Percentiles rank a stretch among this genome's conserved stretches.
phyloP scores from a whole-genome alignment of 2,113 vertebrate genomes.

The Geococcyx californianus region DNA sequence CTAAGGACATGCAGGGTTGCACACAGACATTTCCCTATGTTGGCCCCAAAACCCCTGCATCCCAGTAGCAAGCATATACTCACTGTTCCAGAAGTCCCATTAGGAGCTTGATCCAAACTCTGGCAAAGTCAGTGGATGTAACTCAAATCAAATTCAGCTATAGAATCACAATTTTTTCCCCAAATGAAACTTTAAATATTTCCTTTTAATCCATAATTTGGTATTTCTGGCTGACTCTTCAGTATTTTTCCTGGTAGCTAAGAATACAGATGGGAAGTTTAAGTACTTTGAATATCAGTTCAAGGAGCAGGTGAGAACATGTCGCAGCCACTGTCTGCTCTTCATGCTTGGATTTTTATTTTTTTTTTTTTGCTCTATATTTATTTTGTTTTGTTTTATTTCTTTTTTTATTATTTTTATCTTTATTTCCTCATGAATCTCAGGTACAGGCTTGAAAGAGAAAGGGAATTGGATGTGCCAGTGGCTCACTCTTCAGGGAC shows the following conservation, averaged over 20 bases:
- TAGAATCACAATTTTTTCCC: background rate
- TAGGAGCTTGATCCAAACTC: background rate
- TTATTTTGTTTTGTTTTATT: background rate
- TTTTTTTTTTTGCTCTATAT: background rate
- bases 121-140: background rate
- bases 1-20: accelerated
- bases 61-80: background rate
- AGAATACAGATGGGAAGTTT: background rate
- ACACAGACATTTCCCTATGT: background rate
- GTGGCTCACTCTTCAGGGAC: background rate
- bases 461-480: background rate
- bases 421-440: background rate
- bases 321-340: background rate
- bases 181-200: background rate
- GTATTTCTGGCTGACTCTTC: background rate
- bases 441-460: background rate
- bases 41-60: background rate
- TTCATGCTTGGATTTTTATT: background rate
- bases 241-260: background rate
- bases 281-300: background rate
- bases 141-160: background rate
- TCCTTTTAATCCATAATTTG: background rate
- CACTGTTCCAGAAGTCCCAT: background rate
- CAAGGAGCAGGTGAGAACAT: background rate
- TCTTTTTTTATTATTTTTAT: background rate